Conservation (phyloP, 2,113 vertebrate genomes). For the Origma solitaria region DNA sequence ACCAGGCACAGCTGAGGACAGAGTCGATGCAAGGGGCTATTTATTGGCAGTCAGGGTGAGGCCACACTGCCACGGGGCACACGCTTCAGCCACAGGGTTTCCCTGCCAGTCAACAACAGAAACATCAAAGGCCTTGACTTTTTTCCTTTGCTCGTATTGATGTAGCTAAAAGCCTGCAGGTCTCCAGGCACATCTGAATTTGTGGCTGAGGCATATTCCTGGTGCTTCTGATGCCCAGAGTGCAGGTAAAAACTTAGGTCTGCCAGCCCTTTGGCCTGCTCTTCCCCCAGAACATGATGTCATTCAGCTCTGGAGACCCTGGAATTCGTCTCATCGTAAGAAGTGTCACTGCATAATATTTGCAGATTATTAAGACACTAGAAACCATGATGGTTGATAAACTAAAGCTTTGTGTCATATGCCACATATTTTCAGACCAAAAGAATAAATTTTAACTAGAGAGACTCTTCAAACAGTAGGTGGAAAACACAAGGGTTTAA, state of each 20-base stretch:
- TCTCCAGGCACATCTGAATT: neutral
- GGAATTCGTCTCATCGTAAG: neutral
- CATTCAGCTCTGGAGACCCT: neutral
- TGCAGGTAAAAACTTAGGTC: neutral
- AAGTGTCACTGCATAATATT: neutral
- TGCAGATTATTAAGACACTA: neutral
- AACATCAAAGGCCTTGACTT: neutral
- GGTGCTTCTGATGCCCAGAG: neutral
- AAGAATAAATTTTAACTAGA: conserved; percentile 2
- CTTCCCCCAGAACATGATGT: neutral
- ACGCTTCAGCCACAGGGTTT: neutral
- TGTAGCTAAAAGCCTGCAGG: neutral
- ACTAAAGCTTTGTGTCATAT: neutral
- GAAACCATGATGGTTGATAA: neutral
- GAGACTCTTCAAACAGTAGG: conserved; percentile 1
- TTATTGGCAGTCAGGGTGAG: neutral
- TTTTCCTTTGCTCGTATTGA: neutral
- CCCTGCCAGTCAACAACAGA: neutral
- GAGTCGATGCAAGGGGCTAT: neutral
- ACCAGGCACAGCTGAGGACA: neutral
- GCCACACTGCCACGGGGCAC: neutral
- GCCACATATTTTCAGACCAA: neutral
- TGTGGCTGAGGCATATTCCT: neutral
- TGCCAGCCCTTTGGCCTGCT: neutral
- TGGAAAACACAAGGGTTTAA: conserved; percentile 15